A percentile compares a stretch with the other conserved stretches of the same genome.
These are phyloP conservation scores for Drosophila mayri DNA, from an alignment of 1,140 invertebrate genomes.

Conservation along the genomic window DNA sequence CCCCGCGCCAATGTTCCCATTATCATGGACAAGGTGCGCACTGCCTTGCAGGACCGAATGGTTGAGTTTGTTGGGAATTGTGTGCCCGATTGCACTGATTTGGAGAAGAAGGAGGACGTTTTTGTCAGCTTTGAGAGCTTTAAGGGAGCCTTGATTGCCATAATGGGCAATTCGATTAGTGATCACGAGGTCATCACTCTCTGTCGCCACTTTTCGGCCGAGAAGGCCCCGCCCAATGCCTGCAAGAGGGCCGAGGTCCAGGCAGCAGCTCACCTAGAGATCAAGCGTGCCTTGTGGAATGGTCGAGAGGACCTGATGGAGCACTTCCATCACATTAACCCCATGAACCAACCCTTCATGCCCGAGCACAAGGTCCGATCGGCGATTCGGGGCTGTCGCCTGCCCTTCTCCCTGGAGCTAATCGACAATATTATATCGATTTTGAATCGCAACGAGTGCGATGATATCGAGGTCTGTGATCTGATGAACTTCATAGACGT, in stretches of 20 bases:
- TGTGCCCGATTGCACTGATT: slow-evolving; percentile 51
- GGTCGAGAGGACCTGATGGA: slow-evolving; percentile 89
- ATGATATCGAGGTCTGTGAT: slow-evolving; percentile 86
- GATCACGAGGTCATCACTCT: slow-evolving; percentile 92
- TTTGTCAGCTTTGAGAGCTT: slow-evolving; percentile 86
- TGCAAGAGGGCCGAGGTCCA: slow-evolving; percentile 82
- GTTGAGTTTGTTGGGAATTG: slow-evolving; percentile 49
- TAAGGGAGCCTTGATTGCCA: slow-evolving; percentile 86
- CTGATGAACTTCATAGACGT: slow-evolving; percentile 79
- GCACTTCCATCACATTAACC: slow-evolving; percentile 88
- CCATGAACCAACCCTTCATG: slow-evolving; percentile 86
- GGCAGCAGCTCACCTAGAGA: slow-evolving; percentile 88
- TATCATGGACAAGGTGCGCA: slow-evolving; percentile 90
- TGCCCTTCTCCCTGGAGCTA: slow-evolving; percentile 89
- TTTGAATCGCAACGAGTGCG: slow-evolving; percentile 87
- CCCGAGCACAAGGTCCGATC: slow-evolving; percentile 86
- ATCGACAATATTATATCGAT: slow-evolving; percentile 89
- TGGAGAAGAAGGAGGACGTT: slow-evolving; percentile 47
- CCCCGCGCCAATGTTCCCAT: slow-evolving; percentile 88
- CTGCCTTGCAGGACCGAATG: slow-evolving; percentile 85
- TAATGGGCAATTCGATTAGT: slow-evolving; percentile 88
- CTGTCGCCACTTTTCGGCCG: slow-evolving; percentile 87
- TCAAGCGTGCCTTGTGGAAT: slow-evolving; percentile 89
- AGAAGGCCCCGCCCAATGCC: slow-evolving; percentile 83
- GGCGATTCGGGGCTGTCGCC: slow-evolving; percentile 87